These are phyloP conservation scores for Archips crataeganus DNA, from an alignment of 2,888 invertebrate species.

Conservation along the genomic window DNA sequence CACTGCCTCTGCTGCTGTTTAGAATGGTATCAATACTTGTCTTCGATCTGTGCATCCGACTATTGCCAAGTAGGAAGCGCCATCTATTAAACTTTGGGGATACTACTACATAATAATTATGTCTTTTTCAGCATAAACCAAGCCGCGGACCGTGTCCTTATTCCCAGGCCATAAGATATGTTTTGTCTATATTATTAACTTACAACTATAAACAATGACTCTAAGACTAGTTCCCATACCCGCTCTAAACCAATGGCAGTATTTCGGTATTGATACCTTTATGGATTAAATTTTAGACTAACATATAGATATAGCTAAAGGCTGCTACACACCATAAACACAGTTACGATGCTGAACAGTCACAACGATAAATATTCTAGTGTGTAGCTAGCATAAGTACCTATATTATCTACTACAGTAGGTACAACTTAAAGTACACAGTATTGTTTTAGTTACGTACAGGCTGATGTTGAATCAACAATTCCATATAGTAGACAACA, in stretches of 20 bases:
- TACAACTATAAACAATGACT: slow-evolving; percentile 29
- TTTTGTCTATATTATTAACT: slow-evolving; percentile 26
- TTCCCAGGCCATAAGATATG: slow-evolving; percentile 37
- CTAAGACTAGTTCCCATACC: slow-evolving; percentile 16
- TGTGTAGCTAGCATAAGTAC: neutral
- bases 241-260: slow-evolving; percentile 38
- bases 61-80: neutral
- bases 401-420: too few relatives aligned
- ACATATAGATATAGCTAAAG: neutral
- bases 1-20: too few relatives aligned
- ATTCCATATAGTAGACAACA: slow-evolving; percentile 7
- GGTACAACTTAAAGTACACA: too few relatives aligned
- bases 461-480: slow-evolving; percentile 6
- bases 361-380: neutral
- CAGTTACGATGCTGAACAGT: neutral
- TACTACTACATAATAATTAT: neutral
- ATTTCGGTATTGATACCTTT: slow-evolving; percentile 18
- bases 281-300: neutral
- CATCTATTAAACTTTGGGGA: neutral
- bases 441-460: neutral
- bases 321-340: neutral
- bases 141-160: slow-evolving; percentile 32
- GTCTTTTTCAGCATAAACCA: slow-evolving; percentile 4
- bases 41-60: too few relatives aligned
- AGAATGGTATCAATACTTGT: too few relatives aligned